Base-by-base conservation (phyloP, 2,888 invertebrate genomes). In the Cataglyphis livida region DNA sequence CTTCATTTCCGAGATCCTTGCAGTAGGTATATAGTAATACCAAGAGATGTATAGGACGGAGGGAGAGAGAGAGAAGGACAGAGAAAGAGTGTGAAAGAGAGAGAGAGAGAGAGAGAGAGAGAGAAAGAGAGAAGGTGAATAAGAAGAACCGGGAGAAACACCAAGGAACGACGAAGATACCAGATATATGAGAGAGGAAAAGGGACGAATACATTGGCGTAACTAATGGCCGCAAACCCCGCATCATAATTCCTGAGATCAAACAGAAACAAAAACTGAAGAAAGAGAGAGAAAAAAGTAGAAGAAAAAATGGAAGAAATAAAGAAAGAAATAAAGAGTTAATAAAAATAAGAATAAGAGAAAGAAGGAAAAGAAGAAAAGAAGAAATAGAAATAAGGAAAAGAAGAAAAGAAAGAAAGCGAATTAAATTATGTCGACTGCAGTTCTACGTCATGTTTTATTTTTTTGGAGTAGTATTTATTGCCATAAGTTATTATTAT, bases 1-100 rank as follows among this genome's bases (percentile, higher is more conserved):
- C 86, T 89, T 85, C 73, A 86, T 90, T 87, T 90, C 85, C 87
- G 79, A 88, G 87, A 86, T 90, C 78, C 85, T 84, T 74, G 73
- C 83, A 78, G 86, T 79, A 70, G 73, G 79, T 86, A 79, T 84
- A 84, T 79, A 76, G 82, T 83, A 85, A 81, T 85, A 84, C 82
- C 73, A 70, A 78, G 70, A 82, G 86, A 85, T 66, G 38, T 44
- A 59, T 71, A 71, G 25, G 25, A 25, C 25, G 1, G 25, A 25
- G 25, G 1, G 25, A 25, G 25, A 25, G 25, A 25, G 25, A 25
- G 25, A 25, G 25, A 1, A 25, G 25, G 25, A 25, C 25, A 25
- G 25, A 25, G 25, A 25, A 25, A 25, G 25, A 25, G 25, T 25
- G 25, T 1, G 65, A 28, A 66, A 65, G 66, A 84, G 25, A 44